A percentile compares a stretch with the other conserved stretches of the same genome.
Conservation (phyloP, 1,140 invertebrate species). For the Monomorium pharaonis region DNA sequence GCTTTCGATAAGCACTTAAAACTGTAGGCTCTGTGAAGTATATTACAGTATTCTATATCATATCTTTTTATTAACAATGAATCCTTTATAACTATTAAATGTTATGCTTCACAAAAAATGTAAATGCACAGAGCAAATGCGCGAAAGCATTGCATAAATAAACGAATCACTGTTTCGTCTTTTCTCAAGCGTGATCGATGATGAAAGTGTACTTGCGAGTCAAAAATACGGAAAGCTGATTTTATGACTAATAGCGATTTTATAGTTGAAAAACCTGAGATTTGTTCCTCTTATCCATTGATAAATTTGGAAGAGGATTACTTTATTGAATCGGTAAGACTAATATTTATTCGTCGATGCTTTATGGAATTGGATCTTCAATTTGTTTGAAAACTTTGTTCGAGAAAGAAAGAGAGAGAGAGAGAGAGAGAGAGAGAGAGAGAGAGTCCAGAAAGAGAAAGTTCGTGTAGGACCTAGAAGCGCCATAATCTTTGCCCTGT, state of each 20-base stretch:
- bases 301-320: background rate
- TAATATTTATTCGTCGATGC: constrained; percentile 19
- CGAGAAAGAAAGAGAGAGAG: background rate
- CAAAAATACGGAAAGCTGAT: background rate
- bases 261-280: background rate
- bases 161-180: constrained; percentile 9
- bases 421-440: background rate
- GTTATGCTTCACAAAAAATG: constrained; percentile 14
- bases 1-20: background rate
- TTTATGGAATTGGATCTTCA: background rate
- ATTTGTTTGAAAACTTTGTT: constrained; percentile 14
- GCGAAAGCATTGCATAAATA: constrained; percentile 15
- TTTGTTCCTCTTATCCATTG: background rate
- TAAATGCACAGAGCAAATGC: background rate
- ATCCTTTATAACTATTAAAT: constrained; percentile 39
- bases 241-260: background rate
- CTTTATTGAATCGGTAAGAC: background rate
- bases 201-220: background rate
- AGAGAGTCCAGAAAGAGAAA: background rate
- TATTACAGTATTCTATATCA: background rate
- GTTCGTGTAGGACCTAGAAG: background rate
- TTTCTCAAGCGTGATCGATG: background rate
- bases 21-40: background rate
- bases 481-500: constrained; percentile 26
- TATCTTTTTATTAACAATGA: constrained; percentile 36